Base-by-base conservation (phyloP, 2,113 vertebrate genomes). In the Arenaria interpres region DNA sequence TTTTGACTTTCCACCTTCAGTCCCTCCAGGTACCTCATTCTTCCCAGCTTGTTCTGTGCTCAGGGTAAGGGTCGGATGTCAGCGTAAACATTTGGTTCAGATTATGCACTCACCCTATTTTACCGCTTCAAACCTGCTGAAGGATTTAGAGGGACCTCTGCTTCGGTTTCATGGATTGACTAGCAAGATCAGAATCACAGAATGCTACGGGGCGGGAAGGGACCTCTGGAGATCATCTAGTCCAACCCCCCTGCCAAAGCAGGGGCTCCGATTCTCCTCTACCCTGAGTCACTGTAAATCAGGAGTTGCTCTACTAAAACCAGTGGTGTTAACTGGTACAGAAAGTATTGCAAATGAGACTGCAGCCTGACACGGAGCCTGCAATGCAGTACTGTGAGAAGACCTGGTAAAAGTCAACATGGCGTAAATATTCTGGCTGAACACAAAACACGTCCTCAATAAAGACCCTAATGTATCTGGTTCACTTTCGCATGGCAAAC, bases 191-290 rank as follows among this genome's bases (percentile, higher is more conserved):
- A 28, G 96, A 48, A 23, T 23, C 48, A 23, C 22, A 22, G 48
- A 48, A 48, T 23, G 48, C 21, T 23, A 23, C 23, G 48, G 48
- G 48, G 48, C 22, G 5, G 48, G 48, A 48, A 48, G 22, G 48
- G 22, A 48, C 22, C 48, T 48, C 48, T 48, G 48, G 48, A 48
- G 48, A 48, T 23, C 48, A 48, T 48, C 48, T 48, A 48, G 22
- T 48, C 22, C 21, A 23, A 48, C 48, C 48, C 48, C 46, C 48
- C 48, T 48, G 48, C 48, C 28, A 54, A 18, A 30, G 53, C 53
- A 54, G 53, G 51, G 91, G 85, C 59, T 91, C 68, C 69, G 80
- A 97, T 94, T 75, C 97, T 97, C 91, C 95, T 76, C 90, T 72
- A 75, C 25, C 37, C 46, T 0, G 3, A 43, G 60, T 23, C 62